Evolutionary conservation across 2,797 vertebrate genomes (phyloP).

Genomic region (Anableps anableps): DNA sequence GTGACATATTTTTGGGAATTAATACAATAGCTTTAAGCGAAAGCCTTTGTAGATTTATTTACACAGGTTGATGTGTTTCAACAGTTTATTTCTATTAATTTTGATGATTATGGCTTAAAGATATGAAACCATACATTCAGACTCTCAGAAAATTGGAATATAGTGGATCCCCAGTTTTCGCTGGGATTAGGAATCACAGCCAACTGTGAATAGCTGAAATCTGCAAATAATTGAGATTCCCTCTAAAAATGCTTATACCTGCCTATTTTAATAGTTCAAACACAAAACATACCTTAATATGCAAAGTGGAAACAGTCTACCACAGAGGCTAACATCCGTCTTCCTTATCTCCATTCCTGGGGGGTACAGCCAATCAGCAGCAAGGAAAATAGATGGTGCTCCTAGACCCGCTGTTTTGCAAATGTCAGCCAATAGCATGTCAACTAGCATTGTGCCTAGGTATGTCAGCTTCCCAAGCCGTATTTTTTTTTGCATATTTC

Average conservation of each 20-base stretch:
- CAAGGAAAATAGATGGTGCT: background rate
- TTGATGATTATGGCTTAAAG: background rate
- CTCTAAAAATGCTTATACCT: too few relatives aligned
- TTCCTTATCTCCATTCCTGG: background rate
- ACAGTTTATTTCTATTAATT: too few relatives aligned
- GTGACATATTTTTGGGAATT: background rate
- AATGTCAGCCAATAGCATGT: background rate
- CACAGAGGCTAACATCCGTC: background rate
- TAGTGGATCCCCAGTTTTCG: background rate
- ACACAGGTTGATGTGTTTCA: background rate
- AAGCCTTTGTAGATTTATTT: background rate
- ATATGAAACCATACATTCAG: background rate
- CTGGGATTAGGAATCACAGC: background rate
- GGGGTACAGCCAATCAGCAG: background rate
- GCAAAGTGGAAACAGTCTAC: background rate
- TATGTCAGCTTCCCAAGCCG: background rate
- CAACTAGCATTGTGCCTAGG: background rate
- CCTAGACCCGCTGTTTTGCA: background rate
- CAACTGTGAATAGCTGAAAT: background rate
- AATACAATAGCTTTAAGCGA: background rate
- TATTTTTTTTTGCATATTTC: background rate
- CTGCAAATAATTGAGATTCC: too few relatives aligned
- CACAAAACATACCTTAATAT: background rate
- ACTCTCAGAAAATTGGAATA: background rate
- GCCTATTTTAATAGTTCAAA: too few relatives aligned